phyloP scores from a whole-genome alignment of 2,113 vertebrate genomes.

The Eulemur macaco region DNA sequence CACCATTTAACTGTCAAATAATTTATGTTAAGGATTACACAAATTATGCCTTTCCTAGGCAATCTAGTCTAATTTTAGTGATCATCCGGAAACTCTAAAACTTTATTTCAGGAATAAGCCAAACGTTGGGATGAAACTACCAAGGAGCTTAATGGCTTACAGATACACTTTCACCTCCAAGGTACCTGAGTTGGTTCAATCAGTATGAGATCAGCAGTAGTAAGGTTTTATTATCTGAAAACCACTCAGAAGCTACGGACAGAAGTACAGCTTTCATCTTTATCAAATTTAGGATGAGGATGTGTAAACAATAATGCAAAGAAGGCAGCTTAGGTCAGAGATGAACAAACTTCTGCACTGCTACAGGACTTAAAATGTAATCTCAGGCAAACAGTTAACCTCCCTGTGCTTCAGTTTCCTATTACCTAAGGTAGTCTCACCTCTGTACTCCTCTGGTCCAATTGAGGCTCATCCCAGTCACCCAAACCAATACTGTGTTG shows the following conservation, averaged over 20 bases:
- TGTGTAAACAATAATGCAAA: neutral
- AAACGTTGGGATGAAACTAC: neutral
- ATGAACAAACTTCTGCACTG: neutral
- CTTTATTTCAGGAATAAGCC: neutral
- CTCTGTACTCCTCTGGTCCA: neutral
- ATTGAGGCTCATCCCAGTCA: neutral
- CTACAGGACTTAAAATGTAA: neutral
- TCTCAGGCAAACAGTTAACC: neutral
- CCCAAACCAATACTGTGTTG: no score
- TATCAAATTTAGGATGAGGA: neutral
- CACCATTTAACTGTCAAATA: neutral
- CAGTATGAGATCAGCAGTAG: neutral
- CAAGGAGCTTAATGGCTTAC: neutral
- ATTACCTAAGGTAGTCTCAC: neutral
- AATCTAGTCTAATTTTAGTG: neutral
- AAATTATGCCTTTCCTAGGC: neutral
- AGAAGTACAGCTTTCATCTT: neutral
- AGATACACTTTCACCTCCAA: neutral
- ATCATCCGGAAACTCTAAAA: neutral
- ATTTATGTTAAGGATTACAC: neutral
- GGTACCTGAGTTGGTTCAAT: neutral
- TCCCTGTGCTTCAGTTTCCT: neutral
- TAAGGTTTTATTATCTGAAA: neutral
- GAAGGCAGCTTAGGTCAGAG: neutral
- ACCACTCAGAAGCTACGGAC: neutral